Evolutionary conservation across 2,797 vertebrate species (phyloP).

Genomic region (Bradypodion pumilum): DNA sequence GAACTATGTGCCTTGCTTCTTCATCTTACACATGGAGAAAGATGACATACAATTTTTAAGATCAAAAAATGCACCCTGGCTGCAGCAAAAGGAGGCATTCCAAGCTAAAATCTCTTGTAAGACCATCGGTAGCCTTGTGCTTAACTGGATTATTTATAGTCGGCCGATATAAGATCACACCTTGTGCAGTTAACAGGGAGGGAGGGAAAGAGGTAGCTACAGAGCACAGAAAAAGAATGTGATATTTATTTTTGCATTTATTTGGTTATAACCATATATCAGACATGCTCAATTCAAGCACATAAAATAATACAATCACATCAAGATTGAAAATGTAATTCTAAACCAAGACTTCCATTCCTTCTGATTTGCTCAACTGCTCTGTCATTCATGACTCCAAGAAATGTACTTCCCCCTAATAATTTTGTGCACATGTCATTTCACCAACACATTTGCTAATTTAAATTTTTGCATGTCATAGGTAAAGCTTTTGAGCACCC

Average conservation of each 20-base stretch:
- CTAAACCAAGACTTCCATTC: constrained; percentile 52
- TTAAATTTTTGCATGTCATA: constrained; percentile 9
- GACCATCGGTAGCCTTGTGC: constrained; percentile 66
- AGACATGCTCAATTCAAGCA: constrained; percentile 60
- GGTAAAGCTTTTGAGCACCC: background rate
- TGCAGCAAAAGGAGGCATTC: constrained; percentile 65
- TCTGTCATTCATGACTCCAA: constrained; percentile 28
- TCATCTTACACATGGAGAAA: constrained; percentile 75
- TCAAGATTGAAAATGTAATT: constrained; percentile 65
- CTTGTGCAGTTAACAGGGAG: constrained; percentile 59
- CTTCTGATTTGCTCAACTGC: constrained; percentile 10
- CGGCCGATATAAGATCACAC: constrained; percentile 65
- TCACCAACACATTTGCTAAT: background rate
- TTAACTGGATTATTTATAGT: constrained; percentile 77
- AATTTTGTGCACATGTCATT: constrained; percentile 7
- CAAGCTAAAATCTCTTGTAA: constrained; percentile 54
- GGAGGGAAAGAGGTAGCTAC: constrained; percentile 58
- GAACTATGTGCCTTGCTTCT: constrained; percentile 68
- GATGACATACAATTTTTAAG: constrained; percentile 68
- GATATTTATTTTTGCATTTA: constrained; percentile 71
- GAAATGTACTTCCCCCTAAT: constrained; percentile 27
- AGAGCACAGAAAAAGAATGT: constrained; percentile 68
- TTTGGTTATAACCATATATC: constrained; percentile 68
- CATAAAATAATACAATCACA: constrained; percentile 70
- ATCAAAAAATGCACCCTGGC: constrained; percentile 72